Evolutionary conservation across 2,888 invertebrate species (phyloP), one percentile per base, ranked within the genome.

Genomic region (Andrena fulva): DNA sequence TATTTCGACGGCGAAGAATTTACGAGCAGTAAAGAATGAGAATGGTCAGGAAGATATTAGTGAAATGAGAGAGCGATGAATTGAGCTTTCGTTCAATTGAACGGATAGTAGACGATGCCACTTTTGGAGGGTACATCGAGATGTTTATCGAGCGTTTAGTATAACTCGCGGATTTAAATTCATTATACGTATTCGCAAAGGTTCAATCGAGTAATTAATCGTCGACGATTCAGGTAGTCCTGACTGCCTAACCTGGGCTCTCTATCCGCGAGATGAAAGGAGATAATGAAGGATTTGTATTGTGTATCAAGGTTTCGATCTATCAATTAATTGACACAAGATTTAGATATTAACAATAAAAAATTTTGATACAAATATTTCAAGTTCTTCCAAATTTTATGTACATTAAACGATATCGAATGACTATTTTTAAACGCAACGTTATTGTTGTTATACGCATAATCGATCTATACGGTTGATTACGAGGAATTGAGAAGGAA

Each of bases 21-120:
- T 54, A 48, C 29, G 50, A 68, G 66, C 50, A 48, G 62, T 67
- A 48, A 81, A 60, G 76, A 66, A 24, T 72, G 76, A 73, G 35
- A 72, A 63, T 62, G 54, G 16, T 62, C 52, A 5, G 29, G 60
- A 62, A 78, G 62, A 10, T 48, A 56, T 78, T 62, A 68, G 12
- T 31, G 78, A 70, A 31, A 35, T 62, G 48, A 54, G 20, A 35
- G 16, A 63, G 66, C 29, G 29, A 42, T 31, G 20, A 35, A 59
- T 12, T 63, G n/a, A 54, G 33, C 42, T 60, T 66, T n/a, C 16
- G 35, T 31, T 52, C n/a, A 12, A 60, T 72, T 3, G 8, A 67
- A 56, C 24, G 35, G 6, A 56, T 62, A 54, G 56, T 62, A 56
- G 42, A 62, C 33, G 27, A 54, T 68, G 27, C 62, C 10, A 68